These are phyloP conservation scores for Euproctis similis DNA, from an alignment of 2,888 invertebrate genomes.

Conservation along the genomic window DNA sequence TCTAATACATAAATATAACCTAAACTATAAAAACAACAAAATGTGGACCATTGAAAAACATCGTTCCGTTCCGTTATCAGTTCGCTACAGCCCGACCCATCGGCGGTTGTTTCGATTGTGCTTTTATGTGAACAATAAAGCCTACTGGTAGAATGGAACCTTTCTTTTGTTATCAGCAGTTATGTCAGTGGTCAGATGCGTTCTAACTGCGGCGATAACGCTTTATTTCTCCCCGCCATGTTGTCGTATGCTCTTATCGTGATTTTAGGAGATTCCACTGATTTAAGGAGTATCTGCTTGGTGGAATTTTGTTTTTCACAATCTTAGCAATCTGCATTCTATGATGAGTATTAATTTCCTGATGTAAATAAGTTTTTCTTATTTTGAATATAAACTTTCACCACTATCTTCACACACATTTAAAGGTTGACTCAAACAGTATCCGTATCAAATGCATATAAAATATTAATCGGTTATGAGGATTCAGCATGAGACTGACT, in stretches of 20 bases:
- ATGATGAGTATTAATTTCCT: no score
- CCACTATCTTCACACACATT: no score
- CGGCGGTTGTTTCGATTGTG: slow-evolving; percentile 21
- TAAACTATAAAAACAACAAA: slow-evolving; percentile 14
- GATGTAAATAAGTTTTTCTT: no score
- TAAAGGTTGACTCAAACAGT: no score
- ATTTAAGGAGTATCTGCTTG: no score
- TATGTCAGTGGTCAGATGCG: slow-evolving; percentile 20
- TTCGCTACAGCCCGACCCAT: slow-evolving; percentile 4
- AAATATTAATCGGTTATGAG: no score
- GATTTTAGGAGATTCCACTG: slow-evolving; percentile 6
- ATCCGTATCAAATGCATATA: no score
- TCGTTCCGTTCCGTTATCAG: slow-evolving; percentile 13
- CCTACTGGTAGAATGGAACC: slow-evolving; percentile 15
- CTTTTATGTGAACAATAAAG: slow-evolving; percentile 29
- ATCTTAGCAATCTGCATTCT: no score
- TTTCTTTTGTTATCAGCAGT: slow-evolving; percentile 26
- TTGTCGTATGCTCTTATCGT: slow-evolving; percentile 9
- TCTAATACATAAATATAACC: no score
- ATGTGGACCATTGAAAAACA: slow-evolving; percentile 19
- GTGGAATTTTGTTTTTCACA: no score
- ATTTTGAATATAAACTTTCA: no score
- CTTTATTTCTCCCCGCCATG: slow-evolving; percentile 16
- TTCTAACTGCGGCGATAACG: slow-evolving; percentile 8
- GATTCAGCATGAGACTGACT: no score